These are phyloP conservation scores for Chaetoderma sp. DNA, from an alignment of 2,888 invertebrate genomes.

Conservation along the genomic window DNA sequence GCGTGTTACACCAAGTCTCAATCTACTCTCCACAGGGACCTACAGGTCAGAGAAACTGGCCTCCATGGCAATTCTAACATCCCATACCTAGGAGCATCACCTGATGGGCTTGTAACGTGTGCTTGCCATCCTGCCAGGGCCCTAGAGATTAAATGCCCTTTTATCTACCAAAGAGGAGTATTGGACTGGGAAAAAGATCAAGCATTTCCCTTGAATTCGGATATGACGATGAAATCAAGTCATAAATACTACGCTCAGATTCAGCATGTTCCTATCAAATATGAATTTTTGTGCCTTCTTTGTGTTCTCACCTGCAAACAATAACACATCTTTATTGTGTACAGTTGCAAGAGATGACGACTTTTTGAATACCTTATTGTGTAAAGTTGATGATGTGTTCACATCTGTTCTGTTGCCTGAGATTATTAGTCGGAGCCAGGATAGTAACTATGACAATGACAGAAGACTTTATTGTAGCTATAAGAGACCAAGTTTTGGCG, in stretches of 20 bases:
- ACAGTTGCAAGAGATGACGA: background rate
- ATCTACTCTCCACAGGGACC: background rate
- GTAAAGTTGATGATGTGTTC: background rate
- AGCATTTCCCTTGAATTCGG: background rate
- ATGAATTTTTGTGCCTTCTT: background rate
- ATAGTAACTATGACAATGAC: background rate
- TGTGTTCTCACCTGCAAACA: background rate
- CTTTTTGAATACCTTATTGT: background rate
- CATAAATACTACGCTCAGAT: background rate
- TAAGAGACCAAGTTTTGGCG: background rate
- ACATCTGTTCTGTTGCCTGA: background rate
- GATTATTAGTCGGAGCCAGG: background rate
- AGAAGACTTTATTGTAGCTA: background rate
- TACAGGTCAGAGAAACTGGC: background rate
- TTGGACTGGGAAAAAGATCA: background rate
- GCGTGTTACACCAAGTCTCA: background rate
- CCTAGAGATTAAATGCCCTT: background rate
- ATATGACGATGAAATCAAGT: background rate
- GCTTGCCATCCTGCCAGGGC: background rate
- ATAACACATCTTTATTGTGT: background rate
- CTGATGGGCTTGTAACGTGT: background rate
- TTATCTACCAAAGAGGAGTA: background rate
- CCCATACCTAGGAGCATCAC: background rate
- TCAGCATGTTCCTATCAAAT: background rate
- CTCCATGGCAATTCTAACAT: background rate